Percentiles rank a stretch among this genome's conserved stretches.
Conservation (phyloP, 2,888 invertebrate genomes). For the Aleiodes testaceus region DNA sequence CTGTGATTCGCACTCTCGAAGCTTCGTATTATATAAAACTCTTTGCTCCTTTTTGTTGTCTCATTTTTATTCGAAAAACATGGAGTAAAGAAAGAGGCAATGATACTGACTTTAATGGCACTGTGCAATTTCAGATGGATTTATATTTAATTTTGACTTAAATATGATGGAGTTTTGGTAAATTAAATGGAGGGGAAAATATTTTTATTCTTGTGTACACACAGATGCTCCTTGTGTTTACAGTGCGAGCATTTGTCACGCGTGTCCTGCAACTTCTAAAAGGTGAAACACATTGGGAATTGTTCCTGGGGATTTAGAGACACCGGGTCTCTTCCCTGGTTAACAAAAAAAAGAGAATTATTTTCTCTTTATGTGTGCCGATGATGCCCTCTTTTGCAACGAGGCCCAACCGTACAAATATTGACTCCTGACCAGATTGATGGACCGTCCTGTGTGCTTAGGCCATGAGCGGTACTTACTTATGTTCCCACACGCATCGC, state of each 20-base stretch:
- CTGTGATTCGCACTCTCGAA: slow-evolving; percentile 52
- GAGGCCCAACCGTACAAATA: slow-evolving; percentile 71
- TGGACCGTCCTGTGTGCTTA: slow-evolving; percentile 68
- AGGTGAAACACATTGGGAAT: slow-evolving; percentile 56
- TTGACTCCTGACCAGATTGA: slow-evolving; percentile 71
- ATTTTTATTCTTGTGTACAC: slow-evolving; percentile 60
- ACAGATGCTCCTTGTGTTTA: slow-evolving; percentile 72
- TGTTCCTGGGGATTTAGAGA: slow-evolving; percentile 45
- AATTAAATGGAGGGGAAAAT: slow-evolving; percentile 8
- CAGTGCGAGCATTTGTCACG: slow-evolving; percentile 72
- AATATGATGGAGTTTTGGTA: not conserved
- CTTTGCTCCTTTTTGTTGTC: slow-evolving; percentile 25
- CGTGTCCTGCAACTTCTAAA: slow-evolving; percentile 68
- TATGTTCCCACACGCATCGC: slow-evolving; percentile 54
- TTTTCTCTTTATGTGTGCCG: slow-evolving; percentile 60
- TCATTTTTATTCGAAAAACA: slow-evolving; percentile 35
- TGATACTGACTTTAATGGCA: slow-evolving; percentile 20
- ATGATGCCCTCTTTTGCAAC: slow-evolving; percentile 71
- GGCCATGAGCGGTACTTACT: slow-evolving; percentile 58
- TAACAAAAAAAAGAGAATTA: slow-evolving; percentile 19
- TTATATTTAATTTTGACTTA: slow-evolving; percentile 45
- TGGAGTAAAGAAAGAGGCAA: not conserved
- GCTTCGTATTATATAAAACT: slow-evolving; percentile 37
- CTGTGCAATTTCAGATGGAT: slow-evolving; percentile 16
- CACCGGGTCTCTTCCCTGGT: slow-evolving; percentile 56